Conservation (phyloP, 2,113 vertebrate species). For the Gambusia holbrooki region DNA sequence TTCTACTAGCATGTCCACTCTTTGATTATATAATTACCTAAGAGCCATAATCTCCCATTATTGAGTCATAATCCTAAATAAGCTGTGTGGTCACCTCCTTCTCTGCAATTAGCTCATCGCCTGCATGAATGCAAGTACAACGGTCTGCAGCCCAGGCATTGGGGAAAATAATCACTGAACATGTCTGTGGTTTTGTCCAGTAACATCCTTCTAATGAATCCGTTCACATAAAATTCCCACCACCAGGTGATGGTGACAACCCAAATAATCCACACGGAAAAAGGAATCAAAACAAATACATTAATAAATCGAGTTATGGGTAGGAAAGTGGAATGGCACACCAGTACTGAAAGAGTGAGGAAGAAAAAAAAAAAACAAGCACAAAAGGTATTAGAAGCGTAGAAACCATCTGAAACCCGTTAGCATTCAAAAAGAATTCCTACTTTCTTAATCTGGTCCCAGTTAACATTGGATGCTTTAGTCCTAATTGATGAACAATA, state of each 20-base stretch:
- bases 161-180: background rate
- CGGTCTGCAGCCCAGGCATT: slow-evolving; percentile 49
- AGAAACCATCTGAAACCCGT: background rate
- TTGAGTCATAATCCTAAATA: slow-evolving; percentile 81
- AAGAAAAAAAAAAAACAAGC: background rate
- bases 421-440: background rate
- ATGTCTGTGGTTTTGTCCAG: background rate
- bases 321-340: background rate
- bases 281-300: background rate
- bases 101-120: slow-evolving; percentile 57
- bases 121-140: slow-evolving; percentile 48
- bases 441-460: background rate
- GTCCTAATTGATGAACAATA: background rate
- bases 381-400: background rate
- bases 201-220: background rate
- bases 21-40: slow-evolving; percentile 82
- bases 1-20: slow-evolving; percentile 77
- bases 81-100: slow-evolving; percentile 68
- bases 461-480: background rate
- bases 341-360: background rate
- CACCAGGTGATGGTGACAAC: background rate
- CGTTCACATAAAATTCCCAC: background rate
- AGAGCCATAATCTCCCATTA: slow-evolving; percentile 74
- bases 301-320: background rate
- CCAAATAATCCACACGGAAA: background rate